Conservation (phyloP, 2,888 invertebrate genomes). For the Harpalus rubripes region DNA sequence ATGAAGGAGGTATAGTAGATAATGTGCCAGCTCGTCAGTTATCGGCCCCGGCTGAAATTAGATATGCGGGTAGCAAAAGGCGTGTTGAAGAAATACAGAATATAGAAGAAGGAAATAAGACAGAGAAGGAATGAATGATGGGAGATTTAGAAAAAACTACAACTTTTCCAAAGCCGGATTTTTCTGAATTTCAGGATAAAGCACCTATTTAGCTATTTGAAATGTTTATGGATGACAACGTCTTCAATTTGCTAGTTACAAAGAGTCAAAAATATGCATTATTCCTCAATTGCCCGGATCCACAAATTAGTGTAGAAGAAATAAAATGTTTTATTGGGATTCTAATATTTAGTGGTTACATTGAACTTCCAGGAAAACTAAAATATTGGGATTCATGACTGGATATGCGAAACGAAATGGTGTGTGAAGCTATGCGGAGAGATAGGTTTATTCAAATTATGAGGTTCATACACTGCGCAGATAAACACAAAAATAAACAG, state of each 20-base stretch:
- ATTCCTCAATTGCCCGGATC: constrained; percentile 20
- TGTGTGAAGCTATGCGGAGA: too few relatives aligned
- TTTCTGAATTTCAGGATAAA: constrained; percentile 34
- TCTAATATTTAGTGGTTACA: constrained; percentile 70
- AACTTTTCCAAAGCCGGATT: neutral
- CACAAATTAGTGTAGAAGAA: constrained; percentile 14
- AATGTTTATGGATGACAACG: constrained; percentile 41
- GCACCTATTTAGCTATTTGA: constrained; percentile 1
- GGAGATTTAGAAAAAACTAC: constrained; percentile 18
- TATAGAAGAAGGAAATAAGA: constrained; percentile 12
- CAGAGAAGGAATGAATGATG: constrained; percentile 7
- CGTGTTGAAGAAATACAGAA: constrained; percentile 12
- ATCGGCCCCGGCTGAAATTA: constrained; percentile 28
- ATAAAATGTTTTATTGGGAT: constrained; percentile 67
- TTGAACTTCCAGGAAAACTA: constrained; percentile 67
- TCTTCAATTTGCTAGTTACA: too few relatives aligned
- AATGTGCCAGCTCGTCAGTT: constrained; percentile 34
- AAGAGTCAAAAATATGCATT: too few relatives aligned
- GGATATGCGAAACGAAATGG: constrained; percentile 68
- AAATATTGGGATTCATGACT: constrained; percentile 70
- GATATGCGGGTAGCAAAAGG: constrained; percentile 9
- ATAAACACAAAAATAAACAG: constrained; percentile 65
- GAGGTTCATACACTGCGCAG: constrained; percentile 43
- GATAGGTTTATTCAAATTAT: constrained; percentile 70
- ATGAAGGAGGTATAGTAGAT: constrained; percentile 49